Evolutionary conservation across 2,113 vertebrate genomes (phyloP).

Genomic region (Promerops cafer): DNA sequence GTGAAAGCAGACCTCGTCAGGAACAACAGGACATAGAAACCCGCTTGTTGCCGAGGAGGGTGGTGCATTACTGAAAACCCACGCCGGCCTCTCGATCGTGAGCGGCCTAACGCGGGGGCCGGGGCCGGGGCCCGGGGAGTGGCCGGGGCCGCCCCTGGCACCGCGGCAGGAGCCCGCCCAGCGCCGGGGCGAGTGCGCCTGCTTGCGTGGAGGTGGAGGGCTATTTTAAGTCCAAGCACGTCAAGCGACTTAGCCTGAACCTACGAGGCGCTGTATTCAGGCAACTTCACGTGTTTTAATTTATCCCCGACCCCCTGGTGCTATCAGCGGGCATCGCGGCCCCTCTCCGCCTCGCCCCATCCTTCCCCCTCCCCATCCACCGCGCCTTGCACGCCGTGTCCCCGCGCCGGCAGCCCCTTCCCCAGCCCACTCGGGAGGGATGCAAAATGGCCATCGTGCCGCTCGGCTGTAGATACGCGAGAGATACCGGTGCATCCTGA

Average conservation of each 20-base stretch:
- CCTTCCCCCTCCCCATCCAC: neutral
- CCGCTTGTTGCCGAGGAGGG: conserved; percentile 43
- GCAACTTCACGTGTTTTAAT: neutral
- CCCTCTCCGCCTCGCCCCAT: neutral
- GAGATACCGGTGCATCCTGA: conserved; percentile 50
- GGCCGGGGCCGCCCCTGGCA: conserved; percentile 13
- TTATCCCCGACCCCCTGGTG: neutral
- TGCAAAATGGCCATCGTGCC: conserved; percentile 73
- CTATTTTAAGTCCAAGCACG: conserved; percentile 56
- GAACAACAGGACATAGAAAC: neutral
- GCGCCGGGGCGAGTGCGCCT: neutral
- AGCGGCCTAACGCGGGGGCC: conserved; percentile 62
- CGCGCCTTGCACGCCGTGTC: neutral
- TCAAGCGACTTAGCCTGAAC: conserved; percentile 22
- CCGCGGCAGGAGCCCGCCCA: conserved; percentile 5
- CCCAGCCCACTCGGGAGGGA: conserved; percentile 61
- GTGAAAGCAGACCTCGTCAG: neutral
- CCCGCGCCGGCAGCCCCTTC: conserved; percentile 18
- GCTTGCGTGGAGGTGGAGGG: conserved; percentile 52
- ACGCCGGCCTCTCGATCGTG: neutral
- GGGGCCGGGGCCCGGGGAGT: neutral
- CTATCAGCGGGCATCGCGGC: neutral
- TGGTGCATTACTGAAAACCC: conserved; percentile 23
- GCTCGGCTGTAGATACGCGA: conserved; percentile 52
- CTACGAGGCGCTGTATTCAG: conserved; percentile 2